Evolutionary conservation across 2,113 vertebrate species (phyloP), one percentile per base, ranked within the genome.

Genomic region (Gymnorhina tibicen): DNA sequence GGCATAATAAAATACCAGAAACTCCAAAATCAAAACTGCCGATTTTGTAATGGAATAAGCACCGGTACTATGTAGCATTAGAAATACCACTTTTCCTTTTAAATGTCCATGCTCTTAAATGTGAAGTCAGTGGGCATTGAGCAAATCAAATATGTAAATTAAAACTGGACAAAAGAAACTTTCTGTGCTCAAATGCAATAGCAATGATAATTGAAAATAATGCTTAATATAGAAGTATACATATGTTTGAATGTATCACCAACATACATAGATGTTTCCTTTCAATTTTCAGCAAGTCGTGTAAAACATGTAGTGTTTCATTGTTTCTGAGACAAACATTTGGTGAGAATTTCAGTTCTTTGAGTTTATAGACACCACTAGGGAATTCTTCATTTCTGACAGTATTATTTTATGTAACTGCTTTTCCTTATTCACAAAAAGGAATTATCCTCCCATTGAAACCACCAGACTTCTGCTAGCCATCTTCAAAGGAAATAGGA

Each of bases 311-410:
- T 18, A 75, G 44, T 46, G 18, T 62, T 91, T 91, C 26, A 14
- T 70, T 86, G 59, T 80, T 70, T 91, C 64, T 81, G 76, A 93
- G 85, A 52, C 52, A 92, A 89, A 84, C 42, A 63, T 67, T 93
- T 64, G 37, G 81, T 82, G 67, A 85, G 67, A 77, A 86, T 82
- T 94, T 96, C 53, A 66, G 23, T 16, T 39, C 42, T 67, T 73
- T 39, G 53, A 91, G 41, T 77, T 84, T 79, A 67, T 55, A 79
- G 81, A 60, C n/a, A 73, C 18, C 80, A 64, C 74, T 35, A 72
- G 91, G 66, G 93, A 89, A 91, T 89, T 94, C 69, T 85, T 94
- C 22, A 35, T 68, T 94, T 92, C 69, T 94, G 87, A 87, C 28
- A 58, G 42, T 89, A 78, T 92, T 94, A 58, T 85, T 92, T 95